Conservation (phyloP, 64 coral and sea anemone genomes). For the Stylophora pistillata region DNA sequence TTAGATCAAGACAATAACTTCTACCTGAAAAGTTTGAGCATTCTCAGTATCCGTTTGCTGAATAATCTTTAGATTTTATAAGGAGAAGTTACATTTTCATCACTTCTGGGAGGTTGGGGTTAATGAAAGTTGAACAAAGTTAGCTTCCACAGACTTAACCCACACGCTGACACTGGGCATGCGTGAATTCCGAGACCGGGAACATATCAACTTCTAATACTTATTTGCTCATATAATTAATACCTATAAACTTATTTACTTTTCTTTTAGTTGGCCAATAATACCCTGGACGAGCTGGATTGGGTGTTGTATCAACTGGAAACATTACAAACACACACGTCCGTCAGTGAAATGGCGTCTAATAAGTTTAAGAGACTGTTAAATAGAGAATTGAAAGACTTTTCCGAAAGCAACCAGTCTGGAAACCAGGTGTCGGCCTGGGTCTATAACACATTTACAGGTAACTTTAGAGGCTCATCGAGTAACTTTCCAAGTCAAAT, state of each 20-base stretch:
- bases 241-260: neutral
- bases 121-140: too few relatives aligned
- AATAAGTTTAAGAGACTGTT: constrained; percentile 99
- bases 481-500: neutral
- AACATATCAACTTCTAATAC: neutral
- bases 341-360: constrained; percentile 99
- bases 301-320: constrained; percentile 98
- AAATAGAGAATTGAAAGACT: constrained; percentile 97
- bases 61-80: too few relatives aligned
- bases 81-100: too few relatives aligned
- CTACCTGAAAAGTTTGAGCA: too few relatives aligned
- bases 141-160: too few relatives aligned
- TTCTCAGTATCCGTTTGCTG: too few relatives aligned
- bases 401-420: constrained; percentile 95
- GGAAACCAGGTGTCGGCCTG: constrained; percentile 96
- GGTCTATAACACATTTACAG: constrained; percentile 98
- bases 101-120: too few relatives aligned
- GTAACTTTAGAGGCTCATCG: constrained; percentile 29
- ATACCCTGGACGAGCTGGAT: constrained; percentile 95
- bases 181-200: neutral
- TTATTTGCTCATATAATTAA: neutral
- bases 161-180: too few relatives aligned
- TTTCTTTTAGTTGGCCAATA: constrained; percentile 81
- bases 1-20: too few relatives aligned
- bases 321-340: constrained; percentile 92